These are phyloP conservation scores for Ctenosaura bakeri DNA, from an alignment of 2,797 vertebrate species.

Conservation along the genomic window DNA sequence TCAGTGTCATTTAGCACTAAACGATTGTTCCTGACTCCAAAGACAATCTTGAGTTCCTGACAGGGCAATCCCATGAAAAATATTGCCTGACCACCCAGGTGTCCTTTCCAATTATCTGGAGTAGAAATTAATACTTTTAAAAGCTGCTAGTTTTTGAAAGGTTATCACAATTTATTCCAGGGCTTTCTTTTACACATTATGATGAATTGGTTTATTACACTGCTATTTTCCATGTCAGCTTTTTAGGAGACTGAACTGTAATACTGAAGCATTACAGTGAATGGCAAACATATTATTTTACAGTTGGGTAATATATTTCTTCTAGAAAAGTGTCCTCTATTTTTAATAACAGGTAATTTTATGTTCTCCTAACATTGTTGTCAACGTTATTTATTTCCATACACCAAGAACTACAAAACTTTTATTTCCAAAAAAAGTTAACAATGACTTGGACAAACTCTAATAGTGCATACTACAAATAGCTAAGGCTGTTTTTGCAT, in stretches of 20 bases:
- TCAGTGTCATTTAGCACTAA: constrained; percentile 89
- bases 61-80: constrained; percentile 90
- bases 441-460: constrained; percentile 69
- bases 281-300: constrained; percentile 83
- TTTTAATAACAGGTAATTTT: constrained; percentile 84
- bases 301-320: constrained; percentile 77
- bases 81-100: constrained; percentile 86
- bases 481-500: background rate
- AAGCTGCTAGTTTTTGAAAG: constrained; percentile 91
- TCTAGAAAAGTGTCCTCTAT: constrained; percentile 72
- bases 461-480: constrained; percentile 67
- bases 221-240: constrained; percentile 84
- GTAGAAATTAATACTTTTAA: constrained; percentile 93
- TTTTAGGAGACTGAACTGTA: constrained; percentile 83
- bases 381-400: constrained; percentile 76
- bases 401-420: constrained; percentile 58
- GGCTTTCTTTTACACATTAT: constrained; percentile 84
- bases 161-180: constrained; percentile 89
- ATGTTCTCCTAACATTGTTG: constrained; percentile 76
- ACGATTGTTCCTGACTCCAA: constrained; percentile 85
- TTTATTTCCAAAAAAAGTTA: constrained; percentile 66
- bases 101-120: constrained; percentile 92
- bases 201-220: constrained; percentile 85
- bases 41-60: constrained; percentile 89
- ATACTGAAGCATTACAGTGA: constrained; percentile 81